Evolutionary conservation across 2,113 vertebrate species (phyloP).

Genomic region (Acrocephalus kingi): DNA sequence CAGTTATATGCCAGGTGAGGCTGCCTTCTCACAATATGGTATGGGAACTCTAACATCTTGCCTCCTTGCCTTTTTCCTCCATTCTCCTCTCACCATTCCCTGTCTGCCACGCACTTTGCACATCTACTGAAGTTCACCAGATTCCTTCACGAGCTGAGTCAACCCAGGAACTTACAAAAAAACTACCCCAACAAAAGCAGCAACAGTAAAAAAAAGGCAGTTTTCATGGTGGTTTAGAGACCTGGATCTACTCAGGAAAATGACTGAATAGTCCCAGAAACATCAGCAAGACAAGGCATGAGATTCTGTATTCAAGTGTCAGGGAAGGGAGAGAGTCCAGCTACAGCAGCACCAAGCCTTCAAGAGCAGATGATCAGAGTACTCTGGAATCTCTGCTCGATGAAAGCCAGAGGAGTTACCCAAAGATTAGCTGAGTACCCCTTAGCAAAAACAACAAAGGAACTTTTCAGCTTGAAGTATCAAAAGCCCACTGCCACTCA

Average conservation of each 20-base stretch:
- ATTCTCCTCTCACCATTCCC: background rate
- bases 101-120: background rate
- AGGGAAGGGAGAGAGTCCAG: background rate
- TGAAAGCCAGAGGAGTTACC: background rate
- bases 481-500: background rate
- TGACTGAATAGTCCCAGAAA: background rate
- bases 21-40: background rate
- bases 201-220: background rate
- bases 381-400: background rate
- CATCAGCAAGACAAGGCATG: background rate
- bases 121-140: background rate
- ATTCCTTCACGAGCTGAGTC: background rate
- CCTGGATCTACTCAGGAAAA: background rate
- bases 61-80: background rate
- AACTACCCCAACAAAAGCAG: background rate
- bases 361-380: background rate
- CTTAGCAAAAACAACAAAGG: background rate
- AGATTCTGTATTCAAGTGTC: background rate
- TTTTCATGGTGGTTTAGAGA: background rate
- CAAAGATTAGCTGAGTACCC: background rate
- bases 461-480: background rate
- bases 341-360: background rate
- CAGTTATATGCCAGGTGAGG: background rate
- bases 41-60: background rate
- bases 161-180: background rate